Percentiles rank a stretch among this genome's conserved stretches.
These are phyloP conservation scores for Athene noctua DNA, from an alignment of 2,113 vertebrate species.

Conservation along the genomic window DNA sequence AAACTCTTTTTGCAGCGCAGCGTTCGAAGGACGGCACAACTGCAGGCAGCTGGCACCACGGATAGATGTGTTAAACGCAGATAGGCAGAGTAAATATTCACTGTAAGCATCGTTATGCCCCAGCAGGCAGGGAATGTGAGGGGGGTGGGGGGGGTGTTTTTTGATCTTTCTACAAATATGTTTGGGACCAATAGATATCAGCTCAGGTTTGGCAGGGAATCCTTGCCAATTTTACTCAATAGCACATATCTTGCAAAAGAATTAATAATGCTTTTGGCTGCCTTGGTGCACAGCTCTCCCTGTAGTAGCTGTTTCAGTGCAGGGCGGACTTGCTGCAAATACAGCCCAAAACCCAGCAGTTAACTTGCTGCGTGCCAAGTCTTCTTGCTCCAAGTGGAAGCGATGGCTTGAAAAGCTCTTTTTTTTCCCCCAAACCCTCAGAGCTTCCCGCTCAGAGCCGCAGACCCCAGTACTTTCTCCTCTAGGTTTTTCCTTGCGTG, in stretches of 20 bases:
- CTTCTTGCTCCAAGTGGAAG: neutral
- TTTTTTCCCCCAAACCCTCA: rapidly evolving
- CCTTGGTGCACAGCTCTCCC: neutral
- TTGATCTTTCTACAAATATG: neutral
- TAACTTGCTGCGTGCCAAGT: neutral
- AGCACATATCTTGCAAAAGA: neutral
- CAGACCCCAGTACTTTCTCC: neutral
- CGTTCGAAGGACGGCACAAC: neutral
- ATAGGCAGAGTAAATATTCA: neutral
- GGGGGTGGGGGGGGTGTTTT: neutral
- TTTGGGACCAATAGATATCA: neutral
- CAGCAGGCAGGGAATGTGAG: neutral
- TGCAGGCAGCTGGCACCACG: neutral
- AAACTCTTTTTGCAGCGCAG: neutral
- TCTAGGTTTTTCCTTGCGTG: neutral
- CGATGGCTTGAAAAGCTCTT: neutral
- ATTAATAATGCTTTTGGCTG: rapidly evolving
- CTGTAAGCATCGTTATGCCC: neutral
- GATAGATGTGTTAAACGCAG: neutral
- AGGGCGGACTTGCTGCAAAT: neutral
- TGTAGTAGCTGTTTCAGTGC: rapidly evolving
- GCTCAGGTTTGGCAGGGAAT: neutral
- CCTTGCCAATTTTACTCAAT: neutral
- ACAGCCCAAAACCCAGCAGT: neutral
- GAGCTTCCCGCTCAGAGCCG: neutral